These are phyloP conservation scores for Pygocentrus nattereri DNA, from an alignment of 2,797 vertebrate species.

Conservation along the genomic window DNA sequence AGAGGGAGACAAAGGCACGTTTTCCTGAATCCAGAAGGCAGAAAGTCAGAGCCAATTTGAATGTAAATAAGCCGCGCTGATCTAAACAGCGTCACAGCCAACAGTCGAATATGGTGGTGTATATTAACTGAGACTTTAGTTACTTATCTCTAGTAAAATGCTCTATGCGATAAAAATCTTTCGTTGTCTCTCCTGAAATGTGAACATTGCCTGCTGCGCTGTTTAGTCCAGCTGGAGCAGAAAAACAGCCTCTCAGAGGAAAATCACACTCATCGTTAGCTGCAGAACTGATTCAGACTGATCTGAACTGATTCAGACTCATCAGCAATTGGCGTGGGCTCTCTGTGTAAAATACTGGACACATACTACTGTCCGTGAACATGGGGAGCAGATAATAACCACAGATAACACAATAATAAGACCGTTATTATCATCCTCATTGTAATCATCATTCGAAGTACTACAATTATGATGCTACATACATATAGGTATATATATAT, in stretches of 20 bases:
- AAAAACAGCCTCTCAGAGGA: neutral
- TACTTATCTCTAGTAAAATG: neutral
- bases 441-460: too few species aligned
- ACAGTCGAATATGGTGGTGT: neutral
- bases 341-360: too few species aligned
- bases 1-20: slow-evolving; percentile 50
- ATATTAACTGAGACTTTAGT: neutral
- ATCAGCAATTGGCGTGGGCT: neutral
- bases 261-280: neutral
- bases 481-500: too few species aligned
- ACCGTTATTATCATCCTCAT: too few species aligned
- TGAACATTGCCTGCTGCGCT: neutral
- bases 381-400: too few species aligned
- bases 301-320: neutral
- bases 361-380: too few species aligned
- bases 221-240: neutral
- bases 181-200: neutral
- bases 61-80: neutral
- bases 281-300: neutral
- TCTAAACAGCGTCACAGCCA: neutral
- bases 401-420: neutral
- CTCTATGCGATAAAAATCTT: neutral
- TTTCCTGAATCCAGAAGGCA: neutral
- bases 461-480: too few species aligned
- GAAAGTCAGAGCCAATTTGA: neutral